Evolutionary conservation across 53 echinoderm and acorn worm species (phyloP).

Genomic region (Apostichopus leukothele): DNA sequence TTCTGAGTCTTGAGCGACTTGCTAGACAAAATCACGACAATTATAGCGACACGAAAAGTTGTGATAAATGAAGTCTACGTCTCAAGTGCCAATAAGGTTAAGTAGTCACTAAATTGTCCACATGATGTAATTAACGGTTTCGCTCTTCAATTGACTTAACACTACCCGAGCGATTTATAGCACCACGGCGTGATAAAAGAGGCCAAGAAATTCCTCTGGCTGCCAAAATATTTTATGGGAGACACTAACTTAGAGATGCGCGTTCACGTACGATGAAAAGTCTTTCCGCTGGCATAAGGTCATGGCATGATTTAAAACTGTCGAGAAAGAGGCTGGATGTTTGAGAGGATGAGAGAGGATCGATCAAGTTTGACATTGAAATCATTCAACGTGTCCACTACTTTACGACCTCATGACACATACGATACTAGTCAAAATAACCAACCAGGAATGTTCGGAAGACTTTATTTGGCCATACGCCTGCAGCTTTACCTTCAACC

Average conservation of each 20-base stretch:
- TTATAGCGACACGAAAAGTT: not conserved
- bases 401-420: no score
- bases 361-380: not conserved
- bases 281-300: not conserved
- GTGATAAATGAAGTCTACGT: not conserved
- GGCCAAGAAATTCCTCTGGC: not conserved
- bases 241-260: not conserved
- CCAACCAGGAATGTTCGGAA: no score
- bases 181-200: not conserved
- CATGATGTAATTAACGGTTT: slow-evolving; percentile 2
- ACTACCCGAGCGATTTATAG: not conserved
- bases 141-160: not conserved
- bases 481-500: no score
- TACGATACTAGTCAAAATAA: no score
- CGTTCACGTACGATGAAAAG: not conserved
- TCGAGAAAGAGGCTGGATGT: not conserved
- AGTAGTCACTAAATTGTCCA: not conserved
- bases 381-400: no score
- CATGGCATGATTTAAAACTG: not conserved
- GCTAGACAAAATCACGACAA: not conserved
- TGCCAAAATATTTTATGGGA: not conserved
- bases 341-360: no score
- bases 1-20: no score
- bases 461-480: no score
- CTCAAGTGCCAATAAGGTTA: slow-evolving; percentile 11